These are phyloP conservation scores for Eulemur albifrons DNA, from an alignment of 2,797 vertebrate species.

Conservation along the genomic window DNA sequence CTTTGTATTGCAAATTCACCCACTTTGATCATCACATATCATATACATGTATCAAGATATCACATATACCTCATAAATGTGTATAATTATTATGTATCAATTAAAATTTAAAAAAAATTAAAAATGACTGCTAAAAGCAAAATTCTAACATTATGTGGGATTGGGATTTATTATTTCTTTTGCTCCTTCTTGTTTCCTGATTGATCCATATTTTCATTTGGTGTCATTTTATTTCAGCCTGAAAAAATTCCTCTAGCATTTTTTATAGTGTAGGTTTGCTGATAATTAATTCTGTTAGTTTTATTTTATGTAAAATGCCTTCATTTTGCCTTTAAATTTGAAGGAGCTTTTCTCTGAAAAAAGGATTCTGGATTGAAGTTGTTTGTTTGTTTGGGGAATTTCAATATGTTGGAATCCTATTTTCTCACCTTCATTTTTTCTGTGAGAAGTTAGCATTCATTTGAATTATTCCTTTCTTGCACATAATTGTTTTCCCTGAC, in stretches of 20 bases:
- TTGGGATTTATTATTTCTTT: not conserved
- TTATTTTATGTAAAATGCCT: not conserved
- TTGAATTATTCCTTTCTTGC: not conserved
- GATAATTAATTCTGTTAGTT: not conserved
- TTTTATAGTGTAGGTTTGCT: not conserved
- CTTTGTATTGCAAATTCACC: not conserved
- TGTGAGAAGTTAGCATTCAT: not conserved
- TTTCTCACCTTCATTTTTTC: not conserved
- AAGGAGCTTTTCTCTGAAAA: not conserved
- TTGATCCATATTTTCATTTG: not conserved
- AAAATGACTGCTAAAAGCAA: not conserved
- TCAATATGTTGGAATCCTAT: not conserved
- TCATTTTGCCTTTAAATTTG: not conserved
- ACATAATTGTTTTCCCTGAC: not conserved
- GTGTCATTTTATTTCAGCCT: not conserved
- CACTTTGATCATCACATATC: not conserved
- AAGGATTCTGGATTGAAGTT: not conserved
- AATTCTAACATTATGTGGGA: not conserved
- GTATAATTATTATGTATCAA: not conserved
- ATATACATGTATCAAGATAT: not conserved
- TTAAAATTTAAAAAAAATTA: not conserved
- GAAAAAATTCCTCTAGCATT: not conserved
- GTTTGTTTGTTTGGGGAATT: not conserved
- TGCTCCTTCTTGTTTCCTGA: not conserved
- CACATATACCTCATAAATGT: not conserved